Evolutionary conservation across 2,797 vertebrate genomes (phyloP).

Genomic region (Philypnodon macrostomus): DNA sequence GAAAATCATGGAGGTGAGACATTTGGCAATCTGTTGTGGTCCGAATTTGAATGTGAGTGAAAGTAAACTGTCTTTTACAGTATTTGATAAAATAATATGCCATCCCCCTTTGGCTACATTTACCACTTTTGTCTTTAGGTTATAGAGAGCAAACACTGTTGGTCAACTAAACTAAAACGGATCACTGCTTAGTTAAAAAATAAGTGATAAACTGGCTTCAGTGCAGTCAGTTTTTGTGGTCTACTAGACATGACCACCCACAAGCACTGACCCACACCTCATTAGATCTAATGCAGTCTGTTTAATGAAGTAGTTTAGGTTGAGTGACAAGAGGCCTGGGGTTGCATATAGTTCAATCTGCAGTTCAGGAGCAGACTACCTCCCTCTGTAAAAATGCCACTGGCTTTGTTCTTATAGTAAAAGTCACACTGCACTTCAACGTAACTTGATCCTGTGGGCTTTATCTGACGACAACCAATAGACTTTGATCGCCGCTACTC

Average conservation of each 20-base stretch:
- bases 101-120: no score
- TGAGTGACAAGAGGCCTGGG: slow-evolving; percentile 55
- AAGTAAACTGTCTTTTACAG: no score
- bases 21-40: no score
- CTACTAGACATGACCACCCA: slow-evolving; percentile 58
- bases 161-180: no score
- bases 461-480: slow-evolving; percentile 60
- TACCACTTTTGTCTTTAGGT: no score
- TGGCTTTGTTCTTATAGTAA: slow-evolving; percentile 71
- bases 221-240: slow-evolving; percentile 37
- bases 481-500: slow-evolving; percentile 66
- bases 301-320: slow-evolving; percentile 66
- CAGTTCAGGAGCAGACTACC: slow-evolving; percentile 40
- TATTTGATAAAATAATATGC: no score
- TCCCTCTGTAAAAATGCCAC: slow-evolving; percentile 39
- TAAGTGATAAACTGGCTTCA: slow-evolving; percentile 44
- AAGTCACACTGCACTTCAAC: slow-evolving; percentile 65
- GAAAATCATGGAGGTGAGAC: no score
- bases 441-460: slow-evolving; percentile 64
- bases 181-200: no score
- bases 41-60: no score
- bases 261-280: slow-evolving; percentile 66
- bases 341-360: slow-evolving; percentile 55
- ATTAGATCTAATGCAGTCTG: slow-evolving; percentile 74
- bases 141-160: no score